Conservation (phyloP, 2,113 vertebrate species). For the Barbus barbus region DNA sequence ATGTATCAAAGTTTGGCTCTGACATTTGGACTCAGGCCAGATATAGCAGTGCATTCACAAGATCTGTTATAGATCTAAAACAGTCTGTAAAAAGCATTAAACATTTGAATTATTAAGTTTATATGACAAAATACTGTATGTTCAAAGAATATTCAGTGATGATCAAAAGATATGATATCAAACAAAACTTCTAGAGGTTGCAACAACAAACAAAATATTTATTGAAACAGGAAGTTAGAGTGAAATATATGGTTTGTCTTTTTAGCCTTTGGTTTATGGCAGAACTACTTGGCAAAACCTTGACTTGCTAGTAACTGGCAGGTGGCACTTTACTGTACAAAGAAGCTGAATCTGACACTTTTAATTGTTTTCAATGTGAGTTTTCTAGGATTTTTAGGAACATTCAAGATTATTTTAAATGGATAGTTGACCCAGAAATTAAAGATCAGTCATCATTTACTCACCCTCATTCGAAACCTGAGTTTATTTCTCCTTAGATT, state of each 20-base stretch:
- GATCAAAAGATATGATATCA: not conserved
- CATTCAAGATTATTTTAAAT: not conserved
- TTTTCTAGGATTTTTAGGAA: not conserved
- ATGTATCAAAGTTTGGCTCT: not conserved
- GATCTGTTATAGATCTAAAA: not conserved
- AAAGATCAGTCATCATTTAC: too few species aligned
- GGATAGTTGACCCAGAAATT: too few species aligned
- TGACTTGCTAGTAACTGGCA: not conserved
- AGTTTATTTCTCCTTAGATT: not conserved
- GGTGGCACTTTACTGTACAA: not conserved
- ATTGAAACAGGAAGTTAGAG: not conserved
- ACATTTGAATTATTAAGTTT: not conserved
- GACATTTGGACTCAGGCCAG: not conserved
- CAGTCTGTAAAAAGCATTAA: not conserved
- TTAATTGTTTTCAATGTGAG: too few species aligned
- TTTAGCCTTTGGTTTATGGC: not conserved
- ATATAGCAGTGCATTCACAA: not conserved
- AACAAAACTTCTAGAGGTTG: not conserved
- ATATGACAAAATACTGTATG: not conserved
- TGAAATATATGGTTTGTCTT: too few species aligned
- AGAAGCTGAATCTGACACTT: too few species aligned
- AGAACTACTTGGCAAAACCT: too few species aligned
- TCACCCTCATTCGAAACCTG: not conserved
- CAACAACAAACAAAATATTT: not conserved
- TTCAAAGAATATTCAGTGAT: not conserved